Base-by-base conservation (phyloP, 2,113 vertebrate genomes). In the Ellobius talpinus region DNA sequence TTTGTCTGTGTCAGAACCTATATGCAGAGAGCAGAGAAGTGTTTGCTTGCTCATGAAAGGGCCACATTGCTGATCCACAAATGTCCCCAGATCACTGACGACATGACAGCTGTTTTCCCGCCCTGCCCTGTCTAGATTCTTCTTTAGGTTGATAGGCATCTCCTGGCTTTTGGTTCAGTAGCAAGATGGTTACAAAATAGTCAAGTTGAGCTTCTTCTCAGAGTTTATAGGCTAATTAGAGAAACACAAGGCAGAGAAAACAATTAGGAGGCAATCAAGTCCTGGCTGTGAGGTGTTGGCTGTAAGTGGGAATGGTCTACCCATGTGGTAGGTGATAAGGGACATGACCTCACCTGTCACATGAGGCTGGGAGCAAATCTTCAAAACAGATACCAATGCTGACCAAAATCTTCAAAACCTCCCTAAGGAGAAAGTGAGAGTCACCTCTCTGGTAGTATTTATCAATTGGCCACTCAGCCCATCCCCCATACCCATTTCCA, bases 211-310 rank as follows among this genome's bases (percentile, higher is more conserved):
- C 66, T 92, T 65, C 66, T 89, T 70, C 86, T 90, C 66, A 7
- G 82, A 91, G 78, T 72, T 9, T 87, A 9, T 42, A 65, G 65
- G 86, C 92, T 93, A 89, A 89, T 92, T 91, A 94, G 82, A 94
- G 65, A 89, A 74, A 68, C 50, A 89, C 73, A 82, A 96, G 91
- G 26, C 50, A 86, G 77, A 93, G 90, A 81, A 93, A 92, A 91
- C 92, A 91, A 94, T 90, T 90, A 79, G 90, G 78, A 36, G 72
- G 61, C 50, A 89, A 66, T 93, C 89, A 87, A 76, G 82, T 63
- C 65, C 93, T 68, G 55, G 85, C 79, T 82, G 58, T 29, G 58
- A 89, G 91, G 26, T 33, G 39, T 26, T 47, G 78, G 2, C 82
- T 39, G 33, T 39, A 39, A 77, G 26, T 7, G 61, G 45, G 21